Evolutionary conservation across 2,888 invertebrate species (phyloP).

Genomic region (Entomobrya multifasciata): DNA sequence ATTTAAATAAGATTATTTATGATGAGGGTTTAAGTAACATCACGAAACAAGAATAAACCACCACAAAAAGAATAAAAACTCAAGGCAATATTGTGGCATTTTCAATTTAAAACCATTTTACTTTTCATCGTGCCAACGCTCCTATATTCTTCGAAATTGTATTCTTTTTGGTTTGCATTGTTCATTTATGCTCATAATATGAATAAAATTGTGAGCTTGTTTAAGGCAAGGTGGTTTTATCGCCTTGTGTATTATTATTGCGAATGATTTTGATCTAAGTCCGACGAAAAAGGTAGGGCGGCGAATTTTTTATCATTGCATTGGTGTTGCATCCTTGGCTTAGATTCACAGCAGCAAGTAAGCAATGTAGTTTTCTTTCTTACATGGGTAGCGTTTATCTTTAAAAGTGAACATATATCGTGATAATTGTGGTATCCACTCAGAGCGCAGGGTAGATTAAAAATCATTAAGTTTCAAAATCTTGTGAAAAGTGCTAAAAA

Average conservation of each 20-base stretch:
- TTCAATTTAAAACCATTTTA: neutral
- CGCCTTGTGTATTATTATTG: neutral
- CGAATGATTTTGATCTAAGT: slow-evolving; percentile 38
- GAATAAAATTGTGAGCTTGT: neutral
- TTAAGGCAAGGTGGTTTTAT: neutral
- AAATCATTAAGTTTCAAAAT: neutral
- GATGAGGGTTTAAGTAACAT: slow-evolving; percentile 25
- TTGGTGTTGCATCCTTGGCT: slow-evolving; percentile 50
- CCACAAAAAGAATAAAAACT: neutral
- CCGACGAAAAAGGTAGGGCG: slow-evolving; percentile 43
- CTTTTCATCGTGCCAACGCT: slow-evolving; percentile 17
- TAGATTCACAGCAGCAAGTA: slow-evolving; percentile 1
- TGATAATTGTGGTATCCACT: too few relatives aligned
- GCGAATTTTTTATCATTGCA: slow-evolving; percentile 43
- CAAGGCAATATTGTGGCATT: slow-evolving; percentile 20
- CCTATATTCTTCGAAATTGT: neutral
- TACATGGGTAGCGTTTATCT: neutral
- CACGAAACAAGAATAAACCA: slow-evolving; percentile 7
- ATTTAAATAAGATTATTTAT: slow-evolving; percentile 16
- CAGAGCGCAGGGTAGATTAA: too few relatives aligned
- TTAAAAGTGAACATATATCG: neutral
- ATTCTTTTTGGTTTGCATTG: slow-evolving; percentile 1
- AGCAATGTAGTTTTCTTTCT: slow-evolving; percentile 1
- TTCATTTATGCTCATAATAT: neutral
- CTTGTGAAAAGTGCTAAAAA: too few relatives aligned